Base-by-base conservation (phyloP, 2,113 vertebrate genomes). In the Hyla sarda region DNA sequence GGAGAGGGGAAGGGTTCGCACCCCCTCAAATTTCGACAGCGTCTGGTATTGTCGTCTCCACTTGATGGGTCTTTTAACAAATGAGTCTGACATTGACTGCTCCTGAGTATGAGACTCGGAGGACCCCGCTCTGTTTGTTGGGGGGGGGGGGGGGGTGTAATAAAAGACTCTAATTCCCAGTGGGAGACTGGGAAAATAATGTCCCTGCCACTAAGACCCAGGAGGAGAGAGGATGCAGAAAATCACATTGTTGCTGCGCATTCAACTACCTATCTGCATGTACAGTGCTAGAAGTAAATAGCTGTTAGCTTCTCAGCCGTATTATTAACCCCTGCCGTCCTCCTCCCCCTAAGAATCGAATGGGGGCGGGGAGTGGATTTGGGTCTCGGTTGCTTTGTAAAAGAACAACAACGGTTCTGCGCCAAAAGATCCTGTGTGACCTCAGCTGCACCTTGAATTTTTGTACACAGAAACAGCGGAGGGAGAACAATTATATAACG, bases 401-500 rank as follows among this genome's bases (percentile, higher is more conserved):
- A 73, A 60, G 28, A 78, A 58, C 52, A 77, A 82, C 37, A 87
- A 74, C 50, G 34, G 69, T 69, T 85, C 50, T 25, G 71, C 34
- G 52, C 77, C 78, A 87, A 52, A n/a, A 13, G 78, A 72, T 71
- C 30, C 77, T 58, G 85, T 14, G 6, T 87, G 85, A 87, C 85
- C 85, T 87, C 78, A 82, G 25, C 17, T 87, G 85, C 85, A 82
- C 85, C 67, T 72, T 74, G 69, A 82, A 62, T 58, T 82, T 74
- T 82, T 87, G 77, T 82, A 52, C 85, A 87, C 77, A 82, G 74
- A 79, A 80, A 87, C 25, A 47, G 65, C 58, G 50, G 32, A 85
- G 81, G 69, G 67, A 77, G 85, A 82, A 87, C 85, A 74, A 87
- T 87, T 87, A 87, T 82, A 87, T 87, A 87, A 87, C 85, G 73